A percentile compares a stretch with the other conserved stretches of the same genome.
These are phyloP conservation scores for Phataginus tetradactyla DNA, from an alignment of 2,797 vertebrate species.

Conservation along the genomic window DNA sequence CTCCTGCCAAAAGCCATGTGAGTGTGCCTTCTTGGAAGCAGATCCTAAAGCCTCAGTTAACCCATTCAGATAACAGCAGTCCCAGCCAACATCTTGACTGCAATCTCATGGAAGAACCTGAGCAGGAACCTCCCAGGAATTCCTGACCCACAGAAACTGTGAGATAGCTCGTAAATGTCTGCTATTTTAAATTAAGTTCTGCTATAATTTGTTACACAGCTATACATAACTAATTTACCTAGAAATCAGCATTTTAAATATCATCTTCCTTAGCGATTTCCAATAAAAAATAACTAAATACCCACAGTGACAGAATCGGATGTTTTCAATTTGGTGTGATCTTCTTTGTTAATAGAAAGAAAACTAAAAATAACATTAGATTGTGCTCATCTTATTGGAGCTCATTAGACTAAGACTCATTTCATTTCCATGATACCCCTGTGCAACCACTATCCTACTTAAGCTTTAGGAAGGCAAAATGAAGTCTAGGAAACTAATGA, in stretches of 20 bases:
- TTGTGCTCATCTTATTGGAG: background rate
- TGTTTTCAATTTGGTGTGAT: background rate
- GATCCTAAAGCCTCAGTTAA: background rate
- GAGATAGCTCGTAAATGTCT: background rate
- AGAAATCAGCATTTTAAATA: conserved; percentile 37
- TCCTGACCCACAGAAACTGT: background rate
- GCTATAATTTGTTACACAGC: background rate
- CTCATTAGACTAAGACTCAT: background rate
- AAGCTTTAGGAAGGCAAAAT: background rate
- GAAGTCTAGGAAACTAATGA: background rate
- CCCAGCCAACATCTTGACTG: background rate
- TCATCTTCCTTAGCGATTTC: background rate
- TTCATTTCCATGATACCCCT: background rate
- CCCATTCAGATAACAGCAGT: background rate
- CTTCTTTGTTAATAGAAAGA: background rate
- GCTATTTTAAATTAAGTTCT: background rate
- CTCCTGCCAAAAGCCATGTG: background rate
- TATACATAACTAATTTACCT: background rate
- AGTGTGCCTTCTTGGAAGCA: background rate
- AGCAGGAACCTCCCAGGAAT: background rate
- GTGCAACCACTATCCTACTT: background rate
- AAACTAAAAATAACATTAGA: conserved; percentile 30
- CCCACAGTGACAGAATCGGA: background rate
- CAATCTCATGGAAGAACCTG: background rate
- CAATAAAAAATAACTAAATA: conserved; percentile 31